Percentiles rank a stretch among this genome's conserved stretches.
phyloP scores from a whole-genome alignment of 2,113 vertebrate genomes.

The Corythaeola cristata region DNA sequence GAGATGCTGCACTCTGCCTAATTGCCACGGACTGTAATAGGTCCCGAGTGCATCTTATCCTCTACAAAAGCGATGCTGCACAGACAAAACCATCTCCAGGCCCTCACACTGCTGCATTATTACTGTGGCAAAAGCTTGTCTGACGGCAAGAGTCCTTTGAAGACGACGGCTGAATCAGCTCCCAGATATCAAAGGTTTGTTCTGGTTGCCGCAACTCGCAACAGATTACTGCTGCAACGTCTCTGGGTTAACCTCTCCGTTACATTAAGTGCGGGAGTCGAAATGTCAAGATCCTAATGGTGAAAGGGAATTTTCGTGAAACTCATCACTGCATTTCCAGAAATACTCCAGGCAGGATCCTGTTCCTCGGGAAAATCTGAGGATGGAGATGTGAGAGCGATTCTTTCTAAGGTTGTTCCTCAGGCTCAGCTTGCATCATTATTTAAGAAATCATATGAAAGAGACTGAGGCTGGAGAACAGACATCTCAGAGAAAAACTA shows the following conservation, averaged over 20 bases:
- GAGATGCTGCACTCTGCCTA: not conserved
- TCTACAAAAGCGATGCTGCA: not conserved
- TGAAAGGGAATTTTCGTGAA: not conserved
- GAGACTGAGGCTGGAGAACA: not conserved
- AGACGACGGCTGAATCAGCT: not conserved
- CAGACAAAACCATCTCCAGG: not conserved
- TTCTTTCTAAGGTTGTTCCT: not conserved
- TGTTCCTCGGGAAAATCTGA: not conserved
- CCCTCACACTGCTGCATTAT: not conserved
- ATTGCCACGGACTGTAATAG: not conserved
- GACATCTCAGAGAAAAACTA: not conserved
- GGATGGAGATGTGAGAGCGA: not conserved
- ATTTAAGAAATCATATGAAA: not conserved
- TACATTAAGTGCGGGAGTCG: not conserved
- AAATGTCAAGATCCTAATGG: not conserved
- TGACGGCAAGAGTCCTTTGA: not conserved
- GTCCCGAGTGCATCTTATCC: not conserved
- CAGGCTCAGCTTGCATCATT: not conserved
- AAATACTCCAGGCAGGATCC: not conserved
- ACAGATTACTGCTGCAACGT: not conserved
- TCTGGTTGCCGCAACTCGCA: accelerated
- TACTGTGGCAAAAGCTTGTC: not conserved
- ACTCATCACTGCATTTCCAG: accelerated
- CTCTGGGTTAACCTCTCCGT: not conserved
- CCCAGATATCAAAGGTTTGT: not conserved